Evolutionary conservation across 2,888 invertebrate species (phyloP).

Genomic region (Drosophila maculinotata): DNA sequence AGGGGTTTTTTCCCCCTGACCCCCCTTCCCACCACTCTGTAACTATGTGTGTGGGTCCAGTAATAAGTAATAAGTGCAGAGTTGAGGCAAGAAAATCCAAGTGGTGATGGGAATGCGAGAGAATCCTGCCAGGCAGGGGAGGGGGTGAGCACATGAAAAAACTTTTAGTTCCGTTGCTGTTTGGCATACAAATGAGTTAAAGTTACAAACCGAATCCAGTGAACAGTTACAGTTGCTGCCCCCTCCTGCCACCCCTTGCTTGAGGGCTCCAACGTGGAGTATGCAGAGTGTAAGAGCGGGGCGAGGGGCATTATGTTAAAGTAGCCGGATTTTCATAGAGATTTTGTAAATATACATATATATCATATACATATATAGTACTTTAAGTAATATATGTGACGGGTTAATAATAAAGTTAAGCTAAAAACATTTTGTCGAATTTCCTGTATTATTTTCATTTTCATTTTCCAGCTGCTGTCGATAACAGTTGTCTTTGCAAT

Average conservation of each 20-base stretch:
- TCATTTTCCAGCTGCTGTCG: too few species aligned
- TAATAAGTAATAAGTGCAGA: slow-evolving; percentile 81
- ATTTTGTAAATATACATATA: background rate
- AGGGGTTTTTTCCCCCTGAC: slow-evolving; percentile 66
- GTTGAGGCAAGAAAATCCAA: slow-evolving; percentile 52
- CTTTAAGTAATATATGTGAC: too few species aligned
- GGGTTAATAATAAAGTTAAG: too few species aligned
- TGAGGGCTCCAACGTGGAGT: slow-evolving; percentile 37
- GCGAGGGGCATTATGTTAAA: slow-evolving; percentile 20
- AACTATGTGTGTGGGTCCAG: slow-evolving; percentile 50
- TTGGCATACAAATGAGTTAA: slow-evolving; percentile 80
- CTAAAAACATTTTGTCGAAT: too few species aligned
- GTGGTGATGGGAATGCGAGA: slow-evolving; percentile 3
- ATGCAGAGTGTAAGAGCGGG: slow-evolving; percentile 9
- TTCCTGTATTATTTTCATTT: too few species aligned
- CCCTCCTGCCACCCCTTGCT: background rate
- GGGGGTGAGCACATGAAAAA: slow-evolving; percentile 62
- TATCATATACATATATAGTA: too few species aligned
- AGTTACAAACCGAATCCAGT: slow-evolving; percentile 49
- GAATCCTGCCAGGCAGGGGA: too few species aligned
- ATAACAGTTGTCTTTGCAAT: too few species aligned
- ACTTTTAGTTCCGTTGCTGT: slow-evolving; percentile 76
- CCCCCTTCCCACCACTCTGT: slow-evolving; percentile 1
- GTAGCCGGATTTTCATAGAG: slow-evolving; percentile 1
- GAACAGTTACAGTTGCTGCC: slow-evolving; percentile 32